Evolutionary conservation across 2,797 vertebrate genomes (phyloP).

Genomic region (Crypturellus tataupa): DNA sequence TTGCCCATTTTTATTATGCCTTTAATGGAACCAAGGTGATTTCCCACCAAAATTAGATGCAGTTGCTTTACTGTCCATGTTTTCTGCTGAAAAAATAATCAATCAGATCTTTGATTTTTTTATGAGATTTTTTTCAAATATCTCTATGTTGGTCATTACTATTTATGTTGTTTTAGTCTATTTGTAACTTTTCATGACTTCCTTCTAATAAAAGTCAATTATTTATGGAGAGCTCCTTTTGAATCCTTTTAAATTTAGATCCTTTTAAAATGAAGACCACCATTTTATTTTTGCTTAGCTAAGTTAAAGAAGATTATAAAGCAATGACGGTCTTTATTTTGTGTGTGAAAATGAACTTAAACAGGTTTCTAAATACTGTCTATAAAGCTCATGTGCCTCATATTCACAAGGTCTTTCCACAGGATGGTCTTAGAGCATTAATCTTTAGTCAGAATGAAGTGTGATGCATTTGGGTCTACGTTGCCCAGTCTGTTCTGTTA

Average conservation of each 20-base stretch:
- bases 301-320: not conserved
- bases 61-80: not conserved
- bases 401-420: not conserved
- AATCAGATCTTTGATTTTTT: not conserved
- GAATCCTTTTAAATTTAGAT: not conserved
- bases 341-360: not conserved
- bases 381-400: not conserved
- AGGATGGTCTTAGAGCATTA: not conserved
- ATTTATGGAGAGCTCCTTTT: not conserved
- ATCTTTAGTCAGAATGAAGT: not conserved
- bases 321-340: not conserved
- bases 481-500: not conserved
- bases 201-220: not conserved
- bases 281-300: not conserved
- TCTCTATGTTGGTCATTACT: not conserved
- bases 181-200: not conserved
- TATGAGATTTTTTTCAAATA: not conserved
- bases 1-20: fast-evolving
- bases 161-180: not conserved
- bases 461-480: not conserved
- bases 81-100: not conserved
- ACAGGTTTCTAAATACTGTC: not conserved
- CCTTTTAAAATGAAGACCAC: not conserved
- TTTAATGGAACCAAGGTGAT: not conserved
- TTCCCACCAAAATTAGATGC: not conserved